A percentile compares a stretch with the other conserved stretches of the same genome.
These are phyloP conservation scores for Melanostigma gelatinosum DNA, from an alignment of 2,113 vertebrate genomes.

Conservation along the genomic window DNA sequence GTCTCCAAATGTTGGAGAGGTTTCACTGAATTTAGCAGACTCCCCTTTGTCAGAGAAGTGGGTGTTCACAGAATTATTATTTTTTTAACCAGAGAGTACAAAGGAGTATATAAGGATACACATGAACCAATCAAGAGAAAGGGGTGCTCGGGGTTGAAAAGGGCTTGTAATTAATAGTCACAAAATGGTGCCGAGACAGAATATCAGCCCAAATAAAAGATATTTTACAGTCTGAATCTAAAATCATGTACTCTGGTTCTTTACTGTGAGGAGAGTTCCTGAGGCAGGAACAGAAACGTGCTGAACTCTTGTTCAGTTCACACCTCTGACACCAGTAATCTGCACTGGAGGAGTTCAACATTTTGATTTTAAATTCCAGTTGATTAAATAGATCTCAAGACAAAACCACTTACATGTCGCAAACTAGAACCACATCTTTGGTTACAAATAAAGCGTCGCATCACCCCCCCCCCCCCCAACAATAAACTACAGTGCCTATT, in stretches of 20 bases:
- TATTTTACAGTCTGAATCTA: constrained; percentile 48
- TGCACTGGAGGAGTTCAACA: constrained; percentile 50
- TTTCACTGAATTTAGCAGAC: constrained; percentile 85
- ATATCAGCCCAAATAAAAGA: constrained; percentile 59
- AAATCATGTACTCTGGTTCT: constrained; percentile 34
- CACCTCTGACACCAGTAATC: constrained; percentile 51
- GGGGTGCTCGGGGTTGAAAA: constrained; percentile 51
- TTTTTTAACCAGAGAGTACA: constrained; percentile 1
- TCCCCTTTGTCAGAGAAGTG: constrained; percentile 73
- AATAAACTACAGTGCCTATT: constrained; percentile 41
- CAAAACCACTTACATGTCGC: constrained; percentile 69
- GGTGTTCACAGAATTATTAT: constrained; percentile 15
- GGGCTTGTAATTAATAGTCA: constrained; percentile 59
- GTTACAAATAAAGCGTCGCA: constrained; percentile 77
- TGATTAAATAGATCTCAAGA: constrained; percentile 66
- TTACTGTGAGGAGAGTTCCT: constrained; percentile 42
- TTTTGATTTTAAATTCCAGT: constrained; percentile 44
- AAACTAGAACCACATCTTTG: constrained; percentile 77
- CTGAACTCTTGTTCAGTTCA: constrained; percentile 44
- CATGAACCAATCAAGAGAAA: constrained; percentile 57
- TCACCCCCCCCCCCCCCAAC: constrained; percentile 19
- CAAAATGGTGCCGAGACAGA: constrained; percentile 48
- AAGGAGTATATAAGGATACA: constrained; percentile 21
- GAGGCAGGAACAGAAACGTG: constrained; percentile 63
- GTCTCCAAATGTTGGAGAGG: constrained; percentile 94